Evolutionary conservation across 1,140 invertebrate genomes (phyloP).

Genomic region (Psilanteris sp.): DNA sequence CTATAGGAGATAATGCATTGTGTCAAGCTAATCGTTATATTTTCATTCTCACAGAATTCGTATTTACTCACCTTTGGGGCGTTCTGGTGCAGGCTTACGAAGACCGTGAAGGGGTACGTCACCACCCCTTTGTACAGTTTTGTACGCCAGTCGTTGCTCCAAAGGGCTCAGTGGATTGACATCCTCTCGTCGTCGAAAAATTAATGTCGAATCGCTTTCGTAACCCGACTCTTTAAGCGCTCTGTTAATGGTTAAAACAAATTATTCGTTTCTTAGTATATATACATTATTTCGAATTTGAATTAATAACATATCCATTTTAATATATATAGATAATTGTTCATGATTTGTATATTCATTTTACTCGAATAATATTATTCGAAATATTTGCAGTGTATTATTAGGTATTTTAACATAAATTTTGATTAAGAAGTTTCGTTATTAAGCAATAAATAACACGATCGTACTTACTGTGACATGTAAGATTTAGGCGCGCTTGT

Average conservation of each 20-base stretch:
- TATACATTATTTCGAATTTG: too few species aligned
- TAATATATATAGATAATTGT: too few species aligned
- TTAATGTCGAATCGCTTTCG: constrained; percentile 92
- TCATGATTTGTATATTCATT: too few species aligned
- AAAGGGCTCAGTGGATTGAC: constrained; percentile 83
- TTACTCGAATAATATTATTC: too few species aligned
- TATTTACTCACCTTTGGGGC: constrained; percentile 86
- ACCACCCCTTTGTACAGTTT: constrained; percentile 92
- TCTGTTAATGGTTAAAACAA: too few species aligned
- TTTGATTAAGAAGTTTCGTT: too few species aligned
- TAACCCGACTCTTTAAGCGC: constrained; percentile 93
- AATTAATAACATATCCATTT: too few species aligned
- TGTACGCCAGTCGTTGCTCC: constrained; percentile 90
- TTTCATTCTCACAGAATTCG: constrained; percentile 37
- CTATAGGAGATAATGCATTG: constrained; percentile 31
- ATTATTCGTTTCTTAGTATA: too few species aligned
- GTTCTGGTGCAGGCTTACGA: constrained; percentile 91
- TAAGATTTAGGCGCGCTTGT: constrained; percentile 82
- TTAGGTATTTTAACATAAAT: too few species aligned
- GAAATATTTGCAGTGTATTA: too few species aligned
- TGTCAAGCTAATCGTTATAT: constrained; percentile 43
- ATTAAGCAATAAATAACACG: not conserved
- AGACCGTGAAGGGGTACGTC: constrained; percentile 94
- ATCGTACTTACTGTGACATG: constrained; percentile 85
- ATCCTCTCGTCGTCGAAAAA: constrained; percentile 87